Evolutionary conservation across 2,113 vertebrate genomes (phyloP).

Genomic region (Scatophagus argus): DNA sequence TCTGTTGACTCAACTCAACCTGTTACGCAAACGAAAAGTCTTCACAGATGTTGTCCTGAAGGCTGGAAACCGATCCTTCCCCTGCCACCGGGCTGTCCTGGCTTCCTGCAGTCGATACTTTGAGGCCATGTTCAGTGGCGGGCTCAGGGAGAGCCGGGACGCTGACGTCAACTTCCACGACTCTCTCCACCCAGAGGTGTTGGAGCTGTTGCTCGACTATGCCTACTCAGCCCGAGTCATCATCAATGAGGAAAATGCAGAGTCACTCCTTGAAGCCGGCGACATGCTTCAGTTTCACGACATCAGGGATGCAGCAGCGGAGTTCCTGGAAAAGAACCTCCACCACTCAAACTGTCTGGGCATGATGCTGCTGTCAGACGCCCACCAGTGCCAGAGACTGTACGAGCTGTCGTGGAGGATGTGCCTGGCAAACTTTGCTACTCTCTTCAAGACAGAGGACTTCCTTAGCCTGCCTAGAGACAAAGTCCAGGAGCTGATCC

Average conservation of each 20-base stretch:
- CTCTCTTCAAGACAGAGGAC: constrained; percentile 85
- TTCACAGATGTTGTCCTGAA: constrained; percentile 87
- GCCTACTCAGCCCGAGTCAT: constrained; percentile 87
- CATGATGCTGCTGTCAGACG: constrained; percentile 90
- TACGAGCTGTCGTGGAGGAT: constrained; percentile 88
- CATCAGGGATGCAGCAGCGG: constrained; percentile 86
- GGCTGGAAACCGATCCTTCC: constrained; percentile 84
- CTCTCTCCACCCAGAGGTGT: constrained; percentile 87
- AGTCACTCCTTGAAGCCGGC: constrained; percentile 87
- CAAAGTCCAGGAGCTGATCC: constrained; percentile 87
- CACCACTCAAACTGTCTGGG: constrained; percentile 88
- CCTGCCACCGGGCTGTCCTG: constrained; percentile 87
- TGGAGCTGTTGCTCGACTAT: constrained; percentile 89
- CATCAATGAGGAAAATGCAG: constrained; percentile 89
- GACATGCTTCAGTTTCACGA: constrained; percentile 92
- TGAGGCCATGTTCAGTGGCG: constrained; percentile 89
- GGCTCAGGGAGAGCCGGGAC: constrained; percentile 86
- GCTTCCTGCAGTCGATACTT: constrained; percentile 89
- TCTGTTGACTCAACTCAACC: constrained; percentile 87
- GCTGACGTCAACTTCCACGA: constrained; percentile 87
- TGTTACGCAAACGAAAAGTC: constrained; percentile 85
- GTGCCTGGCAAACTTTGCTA: constrained; percentile 86
- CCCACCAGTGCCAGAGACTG: constrained; percentile 86
- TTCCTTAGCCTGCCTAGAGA: constrained; percentile 86
- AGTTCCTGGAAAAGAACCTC: constrained; percentile 89